Conservation (phyloP, 2,113 vertebrate genomes). For the Gambusia affinis region DNA sequence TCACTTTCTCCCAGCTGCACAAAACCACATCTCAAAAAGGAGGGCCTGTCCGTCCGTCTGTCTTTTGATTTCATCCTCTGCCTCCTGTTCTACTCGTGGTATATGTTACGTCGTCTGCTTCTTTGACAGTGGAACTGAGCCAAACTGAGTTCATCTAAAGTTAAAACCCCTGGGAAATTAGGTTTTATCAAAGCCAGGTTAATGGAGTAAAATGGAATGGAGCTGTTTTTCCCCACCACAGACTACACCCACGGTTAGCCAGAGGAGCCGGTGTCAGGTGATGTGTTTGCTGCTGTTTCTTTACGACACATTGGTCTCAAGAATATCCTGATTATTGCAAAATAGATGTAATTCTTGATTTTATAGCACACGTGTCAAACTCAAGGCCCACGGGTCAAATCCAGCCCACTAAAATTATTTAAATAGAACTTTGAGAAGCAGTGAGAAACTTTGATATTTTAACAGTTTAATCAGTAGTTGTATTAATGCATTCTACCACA, state of each 20-base stretch:
- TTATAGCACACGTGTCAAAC: too few species aligned
- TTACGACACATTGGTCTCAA: slow-evolving; percentile 52
- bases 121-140: slow-evolving; percentile 50
- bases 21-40: slow-evolving; percentile 35
- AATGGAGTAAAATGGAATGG: slow-evolving; percentile 58
- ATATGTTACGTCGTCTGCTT: slow-evolving; percentile 58
- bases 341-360: slow-evolving; percentile 10
- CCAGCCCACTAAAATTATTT: too few species aligned
- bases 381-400: too few species aligned
- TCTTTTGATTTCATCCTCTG: slow-evolving; percentile 19
- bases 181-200: slow-evolving; percentile 67
- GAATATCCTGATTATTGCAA: slow-evolving; percentile 38
- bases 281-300: slow-evolving; percentile 13
- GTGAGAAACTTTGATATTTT: too few species aligned
- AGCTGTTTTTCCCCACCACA: slow-evolving; percentile 47
- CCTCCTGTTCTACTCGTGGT: slow-evolving; percentile 36
- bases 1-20: slow-evolving; percentile 41
- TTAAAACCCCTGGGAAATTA: slow-evolving; percentile 72
- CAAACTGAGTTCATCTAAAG: slow-evolving; percentile 59
- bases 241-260: slow-evolving; percentile 14
- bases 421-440: too few species aligned
- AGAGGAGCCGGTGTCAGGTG: slow-evolving; percentile 40
- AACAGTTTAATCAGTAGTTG: too few species aligned
- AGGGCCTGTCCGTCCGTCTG: slow-evolving; percentile 22
- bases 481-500: too few species aligned